A percentile compares a stretch with the other conserved stretches of the same genome.
Conservation (phyloP, 2,113 vertebrate species). For the Felis catus region F.catus_Fca126_mat1.0 CM031425.1:4874001-4874500, state of each 20-base stretch:
- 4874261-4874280: not conserved
- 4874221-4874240: not conserved
- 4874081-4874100: not conserved
- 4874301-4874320: not conserved
- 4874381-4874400: not conserved
- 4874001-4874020: not conserved
- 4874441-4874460: not conserved
- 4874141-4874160: not conserved
- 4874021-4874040: not conserved
- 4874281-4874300: not conserved
- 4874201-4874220: not conserved
- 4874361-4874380: not conserved
- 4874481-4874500: too few species aligned
- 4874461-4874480: not conserved
- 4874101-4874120: not conserved
- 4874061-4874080: not conserved
- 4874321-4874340: not conserved
- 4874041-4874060: not conserved
- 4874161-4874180: not conserved
- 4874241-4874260: not conserved
- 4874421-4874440: not conserved
- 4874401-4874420: not conserved
- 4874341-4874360: not conserved
- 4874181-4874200: not conserved
- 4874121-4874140: not conserved